Evolutionary conservation across 2,888 invertebrate species (phyloP).

Genomic region (Taphrorychus bicolor): DNA sequence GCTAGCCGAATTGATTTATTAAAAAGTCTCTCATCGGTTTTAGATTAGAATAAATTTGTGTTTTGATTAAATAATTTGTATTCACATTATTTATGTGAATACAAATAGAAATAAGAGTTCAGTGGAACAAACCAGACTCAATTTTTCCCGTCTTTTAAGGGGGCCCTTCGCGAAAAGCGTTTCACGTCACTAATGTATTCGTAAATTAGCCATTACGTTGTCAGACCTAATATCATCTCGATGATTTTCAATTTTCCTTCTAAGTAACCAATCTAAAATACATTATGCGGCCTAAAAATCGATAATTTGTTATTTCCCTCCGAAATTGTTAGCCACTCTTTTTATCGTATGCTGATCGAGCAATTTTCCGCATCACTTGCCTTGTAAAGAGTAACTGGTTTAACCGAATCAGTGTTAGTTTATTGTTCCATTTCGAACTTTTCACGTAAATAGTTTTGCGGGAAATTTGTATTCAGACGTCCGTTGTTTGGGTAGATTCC

Average conservation of each 20-base stretch:
- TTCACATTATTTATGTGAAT: not conserved
- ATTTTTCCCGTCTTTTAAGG: not conserved
- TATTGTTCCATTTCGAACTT: not conserved
- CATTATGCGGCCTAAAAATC: not conserved
- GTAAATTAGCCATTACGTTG: not conserved
- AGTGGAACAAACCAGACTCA: too few relatives aligned
- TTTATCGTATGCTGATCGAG: not conserved
- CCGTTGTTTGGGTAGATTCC: not conserved
- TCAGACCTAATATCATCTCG: too few relatives aligned
- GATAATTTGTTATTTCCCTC: not conserved
- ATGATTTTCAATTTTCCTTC: not conserved
- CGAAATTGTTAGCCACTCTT: not conserved
- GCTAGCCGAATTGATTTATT: not conserved
- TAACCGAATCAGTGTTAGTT: not conserved
- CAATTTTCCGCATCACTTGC: not conserved
- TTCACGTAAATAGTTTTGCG: not conserved
- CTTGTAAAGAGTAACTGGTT: not conserved
- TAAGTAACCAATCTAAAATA: not conserved
- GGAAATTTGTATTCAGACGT: not conserved
- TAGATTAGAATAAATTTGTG: not conserved
- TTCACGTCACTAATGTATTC: not conserved
- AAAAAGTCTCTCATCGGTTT: not conserved
- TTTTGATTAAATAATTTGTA: not conserved
- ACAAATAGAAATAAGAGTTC: too few relatives aligned
- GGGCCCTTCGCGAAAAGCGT: not conserved